phyloP scores from a whole-genome alignment of 2,113 vertebrate genomes.

The Oreochromis spilurus region DNA sequence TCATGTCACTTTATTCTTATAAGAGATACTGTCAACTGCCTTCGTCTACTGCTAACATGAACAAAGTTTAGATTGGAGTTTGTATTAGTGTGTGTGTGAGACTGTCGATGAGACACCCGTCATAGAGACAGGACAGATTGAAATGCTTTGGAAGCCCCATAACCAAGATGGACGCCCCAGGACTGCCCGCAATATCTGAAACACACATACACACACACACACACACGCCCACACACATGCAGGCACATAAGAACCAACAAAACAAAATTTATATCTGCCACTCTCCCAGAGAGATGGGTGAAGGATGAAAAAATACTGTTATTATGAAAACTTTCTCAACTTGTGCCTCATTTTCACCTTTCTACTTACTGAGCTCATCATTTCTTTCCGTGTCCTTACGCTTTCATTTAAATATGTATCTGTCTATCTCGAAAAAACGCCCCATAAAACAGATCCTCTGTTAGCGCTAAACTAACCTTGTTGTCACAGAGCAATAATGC shows the following conservation, averaged over 20 bases:
- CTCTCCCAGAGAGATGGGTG: neutral
- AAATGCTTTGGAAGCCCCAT: constrained; percentile 20
- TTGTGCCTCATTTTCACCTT: neutral
- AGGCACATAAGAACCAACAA: neutral
- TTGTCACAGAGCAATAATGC: neutral
- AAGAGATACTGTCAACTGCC: constrained; percentile 6
- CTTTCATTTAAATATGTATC: neutral
- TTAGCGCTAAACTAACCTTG: neutral
- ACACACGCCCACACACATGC: neutral
- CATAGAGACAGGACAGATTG: constrained; percentile 4
- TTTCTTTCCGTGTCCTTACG: neutral
- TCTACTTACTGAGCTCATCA: neutral
- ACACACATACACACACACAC: neutral
- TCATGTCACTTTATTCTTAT: neutral
- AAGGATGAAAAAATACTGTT: neutral
- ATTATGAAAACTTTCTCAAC: neutral
- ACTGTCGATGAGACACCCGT: neutral
- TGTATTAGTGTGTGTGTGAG: neutral
- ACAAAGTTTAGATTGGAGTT: neutral
- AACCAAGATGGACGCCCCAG: constrained; percentile 29
- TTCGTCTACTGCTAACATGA: neutral
- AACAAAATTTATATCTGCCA: neutral
- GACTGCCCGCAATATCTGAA: neutral
- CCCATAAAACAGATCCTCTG: neutral
- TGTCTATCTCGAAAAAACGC: neutral